phyloP scores from a whole-genome alignment of 2,113 vertebrate genomes.

The Circaetus gallicus region DNA sequence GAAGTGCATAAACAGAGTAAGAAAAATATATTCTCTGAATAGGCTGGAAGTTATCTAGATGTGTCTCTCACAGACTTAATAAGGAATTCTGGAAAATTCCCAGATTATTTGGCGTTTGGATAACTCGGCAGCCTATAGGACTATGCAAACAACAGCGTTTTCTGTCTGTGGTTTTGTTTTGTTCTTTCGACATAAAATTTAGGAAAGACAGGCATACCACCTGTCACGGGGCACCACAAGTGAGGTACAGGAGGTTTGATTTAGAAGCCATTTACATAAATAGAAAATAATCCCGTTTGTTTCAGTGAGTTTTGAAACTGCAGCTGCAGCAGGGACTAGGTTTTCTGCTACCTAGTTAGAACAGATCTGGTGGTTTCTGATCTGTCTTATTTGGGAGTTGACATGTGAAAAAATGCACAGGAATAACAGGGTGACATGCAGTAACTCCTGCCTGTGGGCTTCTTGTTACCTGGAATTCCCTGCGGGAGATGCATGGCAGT shows the following conservation, averaged over 20 bases:
- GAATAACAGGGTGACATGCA: background rate
- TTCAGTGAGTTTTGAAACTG: background rate
- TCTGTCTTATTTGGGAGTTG: background rate
- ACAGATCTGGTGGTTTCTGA: background rate
- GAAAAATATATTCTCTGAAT: background rate
- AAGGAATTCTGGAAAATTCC: background rate
- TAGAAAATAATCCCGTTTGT: background rate
- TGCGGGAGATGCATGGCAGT: background rate
- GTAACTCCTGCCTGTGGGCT: background rate
- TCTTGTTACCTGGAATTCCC: background rate
- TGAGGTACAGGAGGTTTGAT: background rate
- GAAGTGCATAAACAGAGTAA: slow-evolving; percentile 71
- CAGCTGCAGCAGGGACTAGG: background rate
- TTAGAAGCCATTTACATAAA: background rate
- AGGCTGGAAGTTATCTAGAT: background rate
- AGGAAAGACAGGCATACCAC: background rate
- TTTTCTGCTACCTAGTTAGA: background rate
- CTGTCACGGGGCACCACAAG: background rate
- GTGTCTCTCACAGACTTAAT: background rate
- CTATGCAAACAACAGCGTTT: background rate
- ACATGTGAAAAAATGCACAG: background rate
- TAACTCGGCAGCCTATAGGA: background rate
- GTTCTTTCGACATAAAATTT: background rate
- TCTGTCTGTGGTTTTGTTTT: background rate
- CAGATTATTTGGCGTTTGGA: background rate